Base-by-base conservation (phyloP, 1,140 invertebrate genomes). In the Sesamia nonagrioides region DNA sequence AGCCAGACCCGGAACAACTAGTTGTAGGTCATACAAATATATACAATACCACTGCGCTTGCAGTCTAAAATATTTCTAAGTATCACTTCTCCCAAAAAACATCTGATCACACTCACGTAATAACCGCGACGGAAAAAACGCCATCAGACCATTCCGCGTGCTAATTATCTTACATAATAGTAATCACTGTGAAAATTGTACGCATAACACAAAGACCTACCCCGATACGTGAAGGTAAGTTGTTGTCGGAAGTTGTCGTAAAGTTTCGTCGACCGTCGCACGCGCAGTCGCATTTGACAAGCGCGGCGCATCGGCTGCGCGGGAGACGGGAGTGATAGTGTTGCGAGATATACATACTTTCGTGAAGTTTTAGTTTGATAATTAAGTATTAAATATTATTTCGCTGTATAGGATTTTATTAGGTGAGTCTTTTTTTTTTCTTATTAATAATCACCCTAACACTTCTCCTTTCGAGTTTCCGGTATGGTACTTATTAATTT, bases 291-390 rank as follows among this genome's bases (percentile, higher is more conserved):
- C 33, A 50, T 63, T 61, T 37, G 40, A 45, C 15, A 7, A 48
- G 73, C 73, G 73, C 73, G 45, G 73, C 58, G 73, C 58, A 63
- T 13, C 45, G 37, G 73, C 73, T 75, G 73, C 73, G 73, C 73
- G 37, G 56, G 73, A 75, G 42, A 18, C 73, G 73, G 37, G 54
- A 48, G 73, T 75, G 73, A 40, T 13, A 37, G 73, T 75, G 72
- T 61, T 52, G 58, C 58, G 35, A 48, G 35, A 33, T 3, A n/a
- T 74, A 33, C 27, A n/a, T 74, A 40, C 13, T 42, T 40, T 40
- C 33, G 56, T 45, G 68, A 54, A 71, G 68, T 52, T 71, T 37
- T 52, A 33, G 21, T 8, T 52, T 35, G 54, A n/a, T 52, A 8
- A 13, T 6, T 8, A 17, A n/a, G 17, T 42, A 42, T 18, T 6